These are phyloP conservation scores for Henricia sp. DNA, from an alignment of 53 echinoderm and acorn worm genomes.

Conservation along the genomic window DNA sequence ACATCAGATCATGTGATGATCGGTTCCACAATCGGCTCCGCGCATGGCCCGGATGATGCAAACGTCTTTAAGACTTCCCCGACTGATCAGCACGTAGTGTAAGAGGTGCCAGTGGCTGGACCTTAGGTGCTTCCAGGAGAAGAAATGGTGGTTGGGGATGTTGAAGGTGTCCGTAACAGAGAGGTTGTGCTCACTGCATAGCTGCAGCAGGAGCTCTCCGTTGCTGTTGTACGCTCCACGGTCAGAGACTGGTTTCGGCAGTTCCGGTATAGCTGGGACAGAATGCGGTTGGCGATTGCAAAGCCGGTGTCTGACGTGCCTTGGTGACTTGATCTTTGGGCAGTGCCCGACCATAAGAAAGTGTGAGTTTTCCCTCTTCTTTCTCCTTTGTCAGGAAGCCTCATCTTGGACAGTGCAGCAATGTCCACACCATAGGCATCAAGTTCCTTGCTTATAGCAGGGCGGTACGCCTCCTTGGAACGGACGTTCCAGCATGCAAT, in stretches of 20 bases:
- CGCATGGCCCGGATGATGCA: background rate
- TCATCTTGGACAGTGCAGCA: background rate
- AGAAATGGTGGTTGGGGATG: background rate
- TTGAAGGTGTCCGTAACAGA: background rate
- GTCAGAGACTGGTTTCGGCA: background rate
- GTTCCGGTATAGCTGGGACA: background rate
- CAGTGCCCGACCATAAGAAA: background rate
- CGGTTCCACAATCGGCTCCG: background rate
- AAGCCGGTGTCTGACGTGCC: background rate
- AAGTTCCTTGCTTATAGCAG: slow-evolving; percentile 11
- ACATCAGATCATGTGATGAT: background rate
- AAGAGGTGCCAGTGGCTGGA: background rate
- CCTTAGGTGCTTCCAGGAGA: background rate
- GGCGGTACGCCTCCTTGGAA: background rate
- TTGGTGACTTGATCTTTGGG: background rate
- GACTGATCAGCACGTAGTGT: background rate
- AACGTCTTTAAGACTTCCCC: background rate
- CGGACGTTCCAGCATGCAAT: slow-evolving; percentile 28
- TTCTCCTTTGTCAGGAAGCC: background rate
- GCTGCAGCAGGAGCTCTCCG: background rate
- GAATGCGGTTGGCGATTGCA: background rate
- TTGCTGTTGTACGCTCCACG: background rate
- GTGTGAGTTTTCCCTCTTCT: background rate
- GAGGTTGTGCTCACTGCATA: background rate
- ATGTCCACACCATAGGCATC: background rate